These are phyloP conservation scores for Diabrotica balteata DNA, from an alignment of 2,888 invertebrate species.

Conservation along the genomic window DNA sequence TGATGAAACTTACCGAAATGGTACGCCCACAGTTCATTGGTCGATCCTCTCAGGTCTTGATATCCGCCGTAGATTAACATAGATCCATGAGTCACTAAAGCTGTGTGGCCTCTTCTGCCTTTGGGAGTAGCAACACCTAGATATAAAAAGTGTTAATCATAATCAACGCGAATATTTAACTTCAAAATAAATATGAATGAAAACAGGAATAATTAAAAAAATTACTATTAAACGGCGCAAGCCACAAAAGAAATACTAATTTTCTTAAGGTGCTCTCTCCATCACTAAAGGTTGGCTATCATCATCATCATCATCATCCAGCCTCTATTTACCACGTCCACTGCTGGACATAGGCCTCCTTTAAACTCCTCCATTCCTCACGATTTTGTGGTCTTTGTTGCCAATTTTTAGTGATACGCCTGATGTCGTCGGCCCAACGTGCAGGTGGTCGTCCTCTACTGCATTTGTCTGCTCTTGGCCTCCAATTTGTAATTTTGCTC, in stretches of 20 bases:
- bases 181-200: background rate
- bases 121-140: constrained; percentile 68
- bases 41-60: constrained; percentile 83
- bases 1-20: constrained; percentile 72
- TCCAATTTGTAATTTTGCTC: too few relatives aligned
- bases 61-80: constrained; percentile 90
- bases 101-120: constrained; percentile 83
- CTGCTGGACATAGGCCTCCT: too few relatives aligned
- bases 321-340: too few relatives aligned
- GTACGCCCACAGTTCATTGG: constrained; percentile 86
- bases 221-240: background rate
- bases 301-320: too few relatives aligned
- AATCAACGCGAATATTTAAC: background rate
- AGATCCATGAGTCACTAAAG: constrained; percentile 77
- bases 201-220: background rate
- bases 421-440: too few relatives aligned
- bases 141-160: constrained; percentile 19
- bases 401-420: too few relatives aligned
- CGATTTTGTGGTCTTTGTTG: too few relatives aligned
- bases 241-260: background rate
- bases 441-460: too few relatives aligned
- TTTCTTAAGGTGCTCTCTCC: too few relatives aligned
- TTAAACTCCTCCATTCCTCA: too few relatives aligned
- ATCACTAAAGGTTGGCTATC: too few relatives aligned
- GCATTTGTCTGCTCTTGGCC: too few relatives aligned